Percentiles rank a stretch among this genome's conserved stretches.
Conservation (phyloP, 2,888 invertebrate genomes). For the Lacanobia oleracea region DNA sequence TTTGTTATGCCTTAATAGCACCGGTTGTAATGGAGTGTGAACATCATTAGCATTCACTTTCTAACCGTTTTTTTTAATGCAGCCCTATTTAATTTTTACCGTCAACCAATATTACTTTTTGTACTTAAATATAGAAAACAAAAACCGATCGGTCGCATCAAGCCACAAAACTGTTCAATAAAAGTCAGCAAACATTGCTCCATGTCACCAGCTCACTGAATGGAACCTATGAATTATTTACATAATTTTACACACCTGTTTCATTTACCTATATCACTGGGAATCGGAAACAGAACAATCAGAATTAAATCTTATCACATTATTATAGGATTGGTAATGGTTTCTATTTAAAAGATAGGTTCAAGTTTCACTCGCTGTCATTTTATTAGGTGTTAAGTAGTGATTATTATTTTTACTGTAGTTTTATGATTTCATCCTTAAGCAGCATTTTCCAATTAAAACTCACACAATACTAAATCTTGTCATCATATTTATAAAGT, state of each 20-base stretch:
- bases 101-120: too few species aligned
- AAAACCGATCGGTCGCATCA: neutral
- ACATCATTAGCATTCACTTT: too few species aligned
- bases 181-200: slow-evolving; percentile 1
- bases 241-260: slow-evolving; percentile 46
- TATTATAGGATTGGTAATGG: slow-evolving; percentile 17
- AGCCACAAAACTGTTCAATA: slow-evolving; percentile 1
- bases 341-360: slow-evolving; percentile 14
- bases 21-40: too few species aligned
- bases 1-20: too few species aligned
- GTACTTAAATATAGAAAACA: neutral
- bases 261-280: slow-evolving; percentile 5
- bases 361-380: neutral
- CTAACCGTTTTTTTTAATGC: too few species aligned
- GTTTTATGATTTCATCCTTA: slow-evolving; percentile 10
- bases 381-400: slow-evolving; percentile 42
- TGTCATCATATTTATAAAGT: slow-evolving; percentile 38
- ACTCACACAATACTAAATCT: slow-evolving; percentile 7
- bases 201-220: slow-evolving; percentile 7
- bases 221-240: slow-evolving; percentile 25
- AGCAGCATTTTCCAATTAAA: slow-evolving; percentile 3
- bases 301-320: slow-evolving; percentile 22
- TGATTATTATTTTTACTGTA: slow-evolving; percentile 31
- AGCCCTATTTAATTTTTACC: too few species aligned
- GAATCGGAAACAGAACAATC: slow-evolving; percentile 5